These are phyloP conservation scores for Rhinogobius similis DNA, from an alignment of 2,113 vertebrate species.

Conservation along the genomic window DNA sequence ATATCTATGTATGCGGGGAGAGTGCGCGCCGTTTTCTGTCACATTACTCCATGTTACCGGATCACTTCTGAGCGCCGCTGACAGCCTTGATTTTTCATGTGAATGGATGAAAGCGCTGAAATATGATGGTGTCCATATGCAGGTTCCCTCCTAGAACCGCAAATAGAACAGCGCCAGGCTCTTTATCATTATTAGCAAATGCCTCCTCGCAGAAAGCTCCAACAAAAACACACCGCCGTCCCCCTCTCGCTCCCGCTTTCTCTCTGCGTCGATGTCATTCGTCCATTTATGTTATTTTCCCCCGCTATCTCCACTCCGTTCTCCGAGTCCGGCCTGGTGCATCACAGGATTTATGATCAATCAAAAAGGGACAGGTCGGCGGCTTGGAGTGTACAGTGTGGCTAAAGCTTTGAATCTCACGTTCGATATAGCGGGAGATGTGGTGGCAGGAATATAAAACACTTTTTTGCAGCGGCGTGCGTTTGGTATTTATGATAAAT, in stretches of 20 bases:
- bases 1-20: slow-evolving; percentile 32
- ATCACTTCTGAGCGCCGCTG: slow-evolving; percentile 55
- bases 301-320: not conserved
- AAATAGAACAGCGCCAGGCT: slow-evolving; percentile 54
- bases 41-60: slow-evolving; percentile 50
- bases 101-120: slow-evolving; percentile 54
- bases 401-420: slow-evolving; percentile 32
- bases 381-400: slow-evolving; percentile 23
- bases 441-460: slow-evolving; percentile 25
- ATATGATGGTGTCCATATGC: slow-evolving; percentile 56
- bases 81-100: slow-evolving; percentile 65
- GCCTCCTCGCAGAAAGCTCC: slow-evolving; percentile 23
- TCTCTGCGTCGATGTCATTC: not conserved
- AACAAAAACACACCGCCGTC: slow-evolving; percentile 29
- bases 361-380: slow-evolving; percentile 20
- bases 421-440: slow-evolving; percentile 16
- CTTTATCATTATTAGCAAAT: slow-evolving; percentile 66
- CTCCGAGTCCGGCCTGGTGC: slow-evolving; percentile 21
- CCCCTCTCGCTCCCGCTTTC: not conserved
- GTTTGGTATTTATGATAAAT: slow-evolving; percentile 30
- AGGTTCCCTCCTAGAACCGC: slow-evolving; percentile 41
- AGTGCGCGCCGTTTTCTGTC: slow-evolving; percentile 27
- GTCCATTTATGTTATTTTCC: not conserved
- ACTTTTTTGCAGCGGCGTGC: slow-evolving; percentile 21
- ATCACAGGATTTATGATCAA: slow-evolving; percentile 57